Base-by-base conservation (phyloP, 1,140 invertebrate genomes). In the Microplitis demolitor region DNA sequence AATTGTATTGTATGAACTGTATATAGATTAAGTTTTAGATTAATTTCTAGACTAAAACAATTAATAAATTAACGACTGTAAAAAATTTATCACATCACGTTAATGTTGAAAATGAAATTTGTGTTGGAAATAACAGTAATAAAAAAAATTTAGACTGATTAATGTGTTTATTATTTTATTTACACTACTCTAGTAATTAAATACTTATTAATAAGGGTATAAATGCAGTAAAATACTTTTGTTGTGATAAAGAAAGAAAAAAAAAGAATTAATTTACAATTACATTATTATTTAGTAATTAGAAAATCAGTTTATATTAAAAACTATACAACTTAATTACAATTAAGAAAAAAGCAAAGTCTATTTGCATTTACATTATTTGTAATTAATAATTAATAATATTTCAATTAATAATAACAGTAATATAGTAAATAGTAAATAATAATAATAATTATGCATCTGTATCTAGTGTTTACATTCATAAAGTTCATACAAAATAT, bases 401-500 rank as follows among this genome's bases (percentile, higher is more conserved):
- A 45, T 45, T 45, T 45, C 3, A 14, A 37, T n/a, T 16, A 51
- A 66, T 50, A 35, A 33, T 51, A 6, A 14, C 63, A 66, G 16
- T 39, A 14, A 39, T 51, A 13, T 24, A 33, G 13, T 63, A 14
- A 24, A 35, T 66, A 9, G 13, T 24, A 31, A 51, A 31, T 9
- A 14, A 51, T 9, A 50, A n/a, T 54, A 16, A 54, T 54, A 16
- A 54, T 16, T 34, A 39, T 66, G 39, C 6, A 51, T 66, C 14
- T 66, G 16, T 53, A 24, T 66, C 8, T 6, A 13, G 11, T 50
- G 4, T 9, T 51, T 66, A 51, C 31, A 66, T 66, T 51, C 14
- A 66, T 66, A 66, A 66, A 66, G 39, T n/a, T 66, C 63, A 66
- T 66, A 66, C 37, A 66, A 66, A 66, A 66, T 66, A 66, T 66